Evolutionary conservation across 2,113 vertebrate species (phyloP), one percentile per base, ranked within the genome.

Genomic region (Lota lota): DNA sequence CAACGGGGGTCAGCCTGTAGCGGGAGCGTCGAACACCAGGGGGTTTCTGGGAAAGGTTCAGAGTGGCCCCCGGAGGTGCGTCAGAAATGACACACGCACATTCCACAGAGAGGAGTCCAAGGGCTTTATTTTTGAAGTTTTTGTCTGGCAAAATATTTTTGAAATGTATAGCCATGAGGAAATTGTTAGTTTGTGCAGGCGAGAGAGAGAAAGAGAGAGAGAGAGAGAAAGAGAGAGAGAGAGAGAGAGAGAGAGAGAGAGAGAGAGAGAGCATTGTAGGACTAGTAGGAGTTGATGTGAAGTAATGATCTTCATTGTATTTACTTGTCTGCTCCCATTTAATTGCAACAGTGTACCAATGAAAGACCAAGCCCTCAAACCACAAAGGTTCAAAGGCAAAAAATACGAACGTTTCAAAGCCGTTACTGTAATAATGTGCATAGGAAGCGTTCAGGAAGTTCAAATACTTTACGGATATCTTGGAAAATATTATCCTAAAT

Each of bases 51-150:
- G 74, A 54, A 70, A 33, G 28, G 28, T 33, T 33, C 28, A 6
- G 28, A 33, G 28, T 33, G 28, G 28, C 7, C 28, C 28, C 64
- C 59, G 14, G 22, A 76, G 66, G 74, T 51, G 61, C 60, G 57
- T 71, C 63, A 64, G 77, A 80, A 6, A 70, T 65, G 68, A 61
- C 56, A 28, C 50, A 63, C 17, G 24, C 62, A 60, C 64, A 75
- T 33, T 33, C 28, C 28, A 67, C 61, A 73, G 65, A 73, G 65
- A 81, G 78, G 68, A 74, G 65, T 71, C 62, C 66, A 47, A 22
- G 24, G 62, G 68, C 65, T 74, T 61, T 77, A 62, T 24, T 1
- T 68, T 54, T 61, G 74, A 3, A 1, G 40, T 65, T 61, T 61
- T 33, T 72, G 59, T 53, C 33, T 66, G 22, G 28, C 28, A 33